These are phyloP conservation scores for Butastur rufipennis DNA, from an alignment of 2,113 vertebrate genomes.

Conservation along the genomic window DNA sequence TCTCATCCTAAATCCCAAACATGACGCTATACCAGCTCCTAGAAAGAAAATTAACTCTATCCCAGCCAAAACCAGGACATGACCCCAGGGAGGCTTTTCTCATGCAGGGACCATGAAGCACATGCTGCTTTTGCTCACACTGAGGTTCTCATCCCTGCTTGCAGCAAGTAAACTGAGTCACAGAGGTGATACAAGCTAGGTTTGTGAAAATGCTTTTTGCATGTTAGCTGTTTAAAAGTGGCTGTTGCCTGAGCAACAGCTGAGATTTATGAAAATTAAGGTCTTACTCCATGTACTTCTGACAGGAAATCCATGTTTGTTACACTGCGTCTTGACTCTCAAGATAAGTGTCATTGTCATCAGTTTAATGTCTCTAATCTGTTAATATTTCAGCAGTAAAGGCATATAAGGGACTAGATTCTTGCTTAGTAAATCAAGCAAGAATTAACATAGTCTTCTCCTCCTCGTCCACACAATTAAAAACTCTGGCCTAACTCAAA, in stretches of 20 bases:
- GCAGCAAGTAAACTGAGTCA: slow-evolving; percentile 37
- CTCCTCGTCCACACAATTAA: background rate
- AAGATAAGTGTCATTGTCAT: background rate
- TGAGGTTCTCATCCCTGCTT: background rate
- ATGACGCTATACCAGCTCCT: too few relatives aligned
- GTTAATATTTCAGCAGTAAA: background rate
- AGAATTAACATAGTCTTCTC: background rate
- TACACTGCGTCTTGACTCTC: background rate
- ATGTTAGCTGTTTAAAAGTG: background rate
- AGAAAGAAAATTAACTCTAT: too few relatives aligned
- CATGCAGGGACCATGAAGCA: background rate
- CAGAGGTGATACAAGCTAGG: background rate
- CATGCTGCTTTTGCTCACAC: background rate
- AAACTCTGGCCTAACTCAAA: background rate
- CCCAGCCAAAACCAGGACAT: too few relatives aligned
- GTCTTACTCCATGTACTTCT: slow-evolving; percentile 4
- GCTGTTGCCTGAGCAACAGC: slow-evolving; percentile 30
- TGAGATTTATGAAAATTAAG: slow-evolving; percentile 21
- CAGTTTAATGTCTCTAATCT: background rate
- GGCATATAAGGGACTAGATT: background rate
- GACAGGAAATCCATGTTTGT: background rate
- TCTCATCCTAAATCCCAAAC: too few relatives aligned
- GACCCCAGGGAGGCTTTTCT: background rate
- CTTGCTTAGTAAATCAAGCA: background rate
- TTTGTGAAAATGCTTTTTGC: background rate